Evolutionary conservation across 2,888 invertebrate species (phyloP), one percentile per base, ranked within the genome.

Genomic region (Spodoptera littoralis): DNA sequence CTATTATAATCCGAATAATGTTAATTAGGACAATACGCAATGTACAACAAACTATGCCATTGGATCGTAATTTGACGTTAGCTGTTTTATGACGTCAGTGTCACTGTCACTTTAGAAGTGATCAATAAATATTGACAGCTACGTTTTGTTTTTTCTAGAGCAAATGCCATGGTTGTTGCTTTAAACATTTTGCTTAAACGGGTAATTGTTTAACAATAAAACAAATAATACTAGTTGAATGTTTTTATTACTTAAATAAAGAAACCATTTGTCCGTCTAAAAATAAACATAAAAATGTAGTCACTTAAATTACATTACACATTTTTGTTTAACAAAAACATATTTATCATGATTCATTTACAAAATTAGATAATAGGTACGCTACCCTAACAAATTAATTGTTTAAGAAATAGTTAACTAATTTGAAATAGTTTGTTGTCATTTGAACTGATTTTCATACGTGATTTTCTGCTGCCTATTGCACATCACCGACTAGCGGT

Each of bases 401-500:
- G 9, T 58, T 49, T 44, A 50, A 42, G 52, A 49, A 68, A 52
- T 70, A 61, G 56, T 68, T 57, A 22, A 73, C 49, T 18, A 59
- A 0, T 55, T 49, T 53, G 12, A 24, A 47, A 61, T 43, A 56
- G 46, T 61, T 27, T 22, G 0, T 51, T 49, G 30, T 62, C 18
- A 56, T 49, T 61, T 50, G 70, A 70, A 70, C 75, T 57, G 68
- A 41, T 51, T 18, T 22, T 18, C 11, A 54, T 46, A 54, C 2
- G 27, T 13, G 4, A 44, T 42, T 54, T 71, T 53, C 49, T 13
- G 4, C 36, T 50, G 30, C 36, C 9, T 18, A 13, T n/a, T 13
- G 36, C 8, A 2, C 2, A 36, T 36, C 6, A 36, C 36, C 36
- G 36, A 36, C 36, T 36, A 9, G 36, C 36, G 36, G 36, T 36